Conservation (phyloP, 2,797 vertebrate genomes). For the Ceryle rudis region DNA sequence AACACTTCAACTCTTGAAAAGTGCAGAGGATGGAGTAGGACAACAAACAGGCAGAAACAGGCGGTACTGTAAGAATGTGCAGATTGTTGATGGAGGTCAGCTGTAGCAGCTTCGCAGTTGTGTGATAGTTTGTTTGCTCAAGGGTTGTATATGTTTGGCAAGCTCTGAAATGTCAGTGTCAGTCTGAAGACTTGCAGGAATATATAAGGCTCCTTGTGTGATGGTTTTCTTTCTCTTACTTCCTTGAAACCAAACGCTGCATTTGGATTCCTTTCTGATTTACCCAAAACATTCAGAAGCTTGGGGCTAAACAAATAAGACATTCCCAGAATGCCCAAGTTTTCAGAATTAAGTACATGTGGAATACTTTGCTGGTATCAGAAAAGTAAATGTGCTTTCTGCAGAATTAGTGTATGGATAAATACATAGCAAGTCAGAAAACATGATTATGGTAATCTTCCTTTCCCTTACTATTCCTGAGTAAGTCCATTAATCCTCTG, state of each 20-base stretch:
- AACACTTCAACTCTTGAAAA: not conserved
- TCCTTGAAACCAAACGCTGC: not conserved
- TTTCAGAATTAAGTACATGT: not conserved
- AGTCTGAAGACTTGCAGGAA: constrained; percentile 23
- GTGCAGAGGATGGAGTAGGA: not conserved
- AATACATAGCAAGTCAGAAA: not conserved
- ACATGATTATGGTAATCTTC: not conserved
- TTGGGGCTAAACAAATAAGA: constrained; percentile 47
- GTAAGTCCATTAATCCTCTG: not conserved
- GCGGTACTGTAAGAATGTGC: not conserved
- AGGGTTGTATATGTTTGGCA: not conserved
- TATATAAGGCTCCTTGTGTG: constrained; percentile 8
- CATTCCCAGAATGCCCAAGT: not conserved
- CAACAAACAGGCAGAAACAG: not conserved
- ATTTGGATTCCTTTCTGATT: constrained; percentile 36
- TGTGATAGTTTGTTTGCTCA: not conserved
- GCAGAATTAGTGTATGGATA: not conserved
- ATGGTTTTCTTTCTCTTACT: not conserved
- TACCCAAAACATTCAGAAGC: constrained; percentile 26
- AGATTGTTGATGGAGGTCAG: not conserved
- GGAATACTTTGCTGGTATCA: not conserved
- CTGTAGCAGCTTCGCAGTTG: not conserved
- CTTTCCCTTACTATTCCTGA: not conserved
- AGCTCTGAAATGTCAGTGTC: not conserved
- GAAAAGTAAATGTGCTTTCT: constrained; percentile 4